Percentiles rank a stretch among this genome's conserved stretches.
Conservation (phyloP, 2,797 vertebrate genomes). For the Hybognathus amarus region DNA sequence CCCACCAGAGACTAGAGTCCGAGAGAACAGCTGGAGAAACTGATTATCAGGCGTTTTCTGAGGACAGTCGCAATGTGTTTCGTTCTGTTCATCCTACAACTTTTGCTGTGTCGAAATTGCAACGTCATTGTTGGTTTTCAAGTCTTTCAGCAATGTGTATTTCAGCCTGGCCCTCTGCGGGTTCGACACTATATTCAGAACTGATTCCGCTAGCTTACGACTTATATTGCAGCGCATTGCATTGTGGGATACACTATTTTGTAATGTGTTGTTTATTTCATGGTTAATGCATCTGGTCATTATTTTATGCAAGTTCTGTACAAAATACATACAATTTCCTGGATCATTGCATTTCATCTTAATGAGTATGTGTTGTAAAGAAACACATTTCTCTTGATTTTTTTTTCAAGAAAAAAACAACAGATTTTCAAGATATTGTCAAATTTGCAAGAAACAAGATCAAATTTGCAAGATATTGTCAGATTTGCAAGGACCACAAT, state of each 20-base stretch:
- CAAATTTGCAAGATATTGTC: too few species aligned
- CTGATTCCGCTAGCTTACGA: neutral
- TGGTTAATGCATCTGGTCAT: neutral
- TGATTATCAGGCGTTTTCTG: slow-evolving; percentile 22
- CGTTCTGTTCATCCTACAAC: neutral
- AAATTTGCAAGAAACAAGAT: too few species aligned
- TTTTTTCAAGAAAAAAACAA: too few species aligned
- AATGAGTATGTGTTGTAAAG: neutral
- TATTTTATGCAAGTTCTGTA: too few species aligned
- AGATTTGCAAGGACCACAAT: too few species aligned
- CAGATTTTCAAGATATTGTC: too few species aligned
- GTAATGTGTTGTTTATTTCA: neutral
- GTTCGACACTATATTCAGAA: neutral
- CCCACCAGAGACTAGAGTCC: neutral
- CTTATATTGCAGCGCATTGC: neutral
- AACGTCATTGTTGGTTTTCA: neutral
- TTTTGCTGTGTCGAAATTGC: neutral
- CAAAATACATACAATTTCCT: neutral
- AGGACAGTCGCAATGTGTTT: neutral
- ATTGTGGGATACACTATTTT: neutral
- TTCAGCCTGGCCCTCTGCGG: neutral
- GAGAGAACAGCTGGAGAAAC: slow-evolving; percentile 28
- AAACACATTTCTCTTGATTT: too few species aligned
- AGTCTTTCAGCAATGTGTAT: neutral
- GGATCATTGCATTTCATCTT: too few species aligned